A percentile compares a stretch with the other conserved stretches of the same genome.
Conservation (phyloP, 1,140 invertebrate species). For the Drosophila mojavensis region DNA sequence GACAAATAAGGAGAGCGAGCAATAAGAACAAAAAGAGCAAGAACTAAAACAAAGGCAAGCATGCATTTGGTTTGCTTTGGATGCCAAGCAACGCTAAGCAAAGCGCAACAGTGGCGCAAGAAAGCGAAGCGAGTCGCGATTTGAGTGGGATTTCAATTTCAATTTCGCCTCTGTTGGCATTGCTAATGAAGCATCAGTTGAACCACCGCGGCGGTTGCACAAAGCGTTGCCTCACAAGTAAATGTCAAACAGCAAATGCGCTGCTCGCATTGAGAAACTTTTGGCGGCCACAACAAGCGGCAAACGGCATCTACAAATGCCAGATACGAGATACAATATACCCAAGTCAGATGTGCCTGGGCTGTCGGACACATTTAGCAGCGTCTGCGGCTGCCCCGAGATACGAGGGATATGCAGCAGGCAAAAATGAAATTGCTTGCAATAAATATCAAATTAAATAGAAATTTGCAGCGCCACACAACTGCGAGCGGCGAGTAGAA, state of each 20-base stretch:
- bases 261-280: slow-evolving; percentile 17
- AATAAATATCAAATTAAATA: slow-evolving; percentile 83
- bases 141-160: slow-evolving; percentile 33
- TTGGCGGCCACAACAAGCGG: slow-evolving; percentile 29
- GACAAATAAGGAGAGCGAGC: slow-evolving; percentile 55
- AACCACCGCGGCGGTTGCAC: neutral
- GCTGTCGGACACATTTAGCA: slow-evolving; percentile 46
- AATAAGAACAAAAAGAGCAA: too few species aligned
- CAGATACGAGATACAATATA: slow-evolving; percentile 20
- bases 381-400: slow-evolving; percentile 13
- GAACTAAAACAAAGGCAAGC: slow-evolving; percentile 40
- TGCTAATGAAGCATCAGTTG: slow-evolving; percentile 63
- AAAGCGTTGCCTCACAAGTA: slow-evolving; percentile 11
- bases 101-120: slow-evolving; percentile 15
- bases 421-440: slow-evolving; percentile 62
- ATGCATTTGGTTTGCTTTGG: slow-evolving; percentile 41
- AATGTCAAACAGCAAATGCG: slow-evolving; percentile 28
- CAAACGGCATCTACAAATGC: too few species aligned
- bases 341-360: slow-evolving; percentile 49
- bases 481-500: slow-evolving; percentile 35
- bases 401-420: slow-evolving; percentile 16
- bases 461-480: slow-evolving; percentile 65
- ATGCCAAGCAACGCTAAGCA: slow-evolving; percentile 16
- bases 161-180: slow-evolving; percentile 40
- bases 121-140: slow-evolving; percentile 20